A percentile compares a stretch with the other conserved stretches of the same genome.
phyloP scores from a whole-genome alignment of 2,888 invertebrate species.

The Caenorhabditis japonica region DNA sequence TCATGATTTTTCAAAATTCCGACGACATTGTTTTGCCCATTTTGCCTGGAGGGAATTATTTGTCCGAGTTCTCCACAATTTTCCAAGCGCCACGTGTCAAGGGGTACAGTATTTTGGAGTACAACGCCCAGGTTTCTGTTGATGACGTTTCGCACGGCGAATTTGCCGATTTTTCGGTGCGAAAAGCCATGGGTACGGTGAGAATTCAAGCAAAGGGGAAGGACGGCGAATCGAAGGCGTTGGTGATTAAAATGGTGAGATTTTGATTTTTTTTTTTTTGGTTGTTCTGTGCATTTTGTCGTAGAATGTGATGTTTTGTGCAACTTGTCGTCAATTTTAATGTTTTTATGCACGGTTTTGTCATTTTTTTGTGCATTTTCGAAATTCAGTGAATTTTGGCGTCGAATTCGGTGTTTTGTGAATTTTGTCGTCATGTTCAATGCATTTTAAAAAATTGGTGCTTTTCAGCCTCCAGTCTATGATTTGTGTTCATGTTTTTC shows the following conservation, averaged over 20 bases:
- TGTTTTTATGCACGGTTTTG: no score
- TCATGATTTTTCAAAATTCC: slow-evolving; percentile 28
- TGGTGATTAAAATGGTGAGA: slow-evolving; percentile 29
- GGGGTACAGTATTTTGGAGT: slow-evolving; percentile 29
- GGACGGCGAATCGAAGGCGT: slow-evolving; percentile 22
- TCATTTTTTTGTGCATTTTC: no score
- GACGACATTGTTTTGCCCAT: slow-evolving; percentile 12
- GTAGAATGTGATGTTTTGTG: neutral
- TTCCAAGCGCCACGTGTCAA: slow-evolving; percentile 27
- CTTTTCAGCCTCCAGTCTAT: no score
- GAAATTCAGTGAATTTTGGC: no score
- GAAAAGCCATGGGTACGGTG: slow-evolving; percentile 16
- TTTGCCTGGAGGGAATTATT: slow-evolving; percentile 1
- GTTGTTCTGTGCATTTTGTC: neutral
- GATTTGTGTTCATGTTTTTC: no score
- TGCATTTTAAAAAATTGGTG: no score
- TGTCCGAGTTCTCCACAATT: slow-evolving; percentile 11
- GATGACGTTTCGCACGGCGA: neutral
- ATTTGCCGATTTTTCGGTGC: slow-evolving; percentile 26
- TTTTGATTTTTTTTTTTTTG: slow-evolving; percentile 3
- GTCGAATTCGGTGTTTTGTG: no score
- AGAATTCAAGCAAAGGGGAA: no score
- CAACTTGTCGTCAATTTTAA: neutral
- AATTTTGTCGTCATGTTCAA: no score
- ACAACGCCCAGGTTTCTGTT: slow-evolving; percentile 18